Conservation (phyloP, 1,140 invertebrate species). For the Zaprionus nigranus region DNA sequence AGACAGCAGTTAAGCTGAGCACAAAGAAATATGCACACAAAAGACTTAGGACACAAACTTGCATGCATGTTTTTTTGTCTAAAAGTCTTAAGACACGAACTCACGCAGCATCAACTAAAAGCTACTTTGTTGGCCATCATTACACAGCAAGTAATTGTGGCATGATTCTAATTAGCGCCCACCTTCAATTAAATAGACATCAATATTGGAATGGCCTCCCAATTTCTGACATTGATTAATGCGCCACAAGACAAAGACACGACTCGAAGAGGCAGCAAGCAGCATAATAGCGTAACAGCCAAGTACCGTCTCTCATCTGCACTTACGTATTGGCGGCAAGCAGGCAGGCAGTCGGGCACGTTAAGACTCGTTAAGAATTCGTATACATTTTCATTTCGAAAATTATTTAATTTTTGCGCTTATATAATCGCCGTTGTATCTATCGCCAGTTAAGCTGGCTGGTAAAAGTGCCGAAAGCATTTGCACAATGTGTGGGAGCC, state of each 20-base stretch:
- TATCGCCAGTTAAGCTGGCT: slow-evolving; percentile 30
- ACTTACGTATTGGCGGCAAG: slow-evolving; percentile 10
- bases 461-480: slow-evolving; percentile 79
- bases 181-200: slow-evolving; percentile 76
- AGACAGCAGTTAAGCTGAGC: neutral
- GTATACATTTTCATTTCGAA: slow-evolving; percentile 49
- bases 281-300: slow-evolving; percentile 24
- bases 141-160: slow-evolving; percentile 58
- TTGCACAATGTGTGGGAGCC: slow-evolving; percentile 80
- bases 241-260: slow-evolving; percentile 61
- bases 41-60: slow-evolving; percentile 6
- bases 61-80: neutral
- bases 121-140: slow-evolving; percentile 38
- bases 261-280: slow-evolving; percentile 56
- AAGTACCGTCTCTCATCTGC: slow-evolving; percentile 5
- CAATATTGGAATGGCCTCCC: slow-evolving; percentile 58
- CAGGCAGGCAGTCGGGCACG: neutral
- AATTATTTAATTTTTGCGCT: slow-evolving; percentile 79
- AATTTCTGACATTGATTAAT: slow-evolving; percentile 75
- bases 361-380: slow-evolving; percentile 53
- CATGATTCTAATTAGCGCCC: slow-evolving; percentile 72
- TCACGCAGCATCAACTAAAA: too few species aligned
- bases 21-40: neutral
- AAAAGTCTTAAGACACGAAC: slow-evolving; percentile 4
- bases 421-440: slow-evolving; percentile 57